Base-by-base conservation (phyloP, 2,113 vertebrate genomes). In the Chrysochloris asiatica region DNA sequence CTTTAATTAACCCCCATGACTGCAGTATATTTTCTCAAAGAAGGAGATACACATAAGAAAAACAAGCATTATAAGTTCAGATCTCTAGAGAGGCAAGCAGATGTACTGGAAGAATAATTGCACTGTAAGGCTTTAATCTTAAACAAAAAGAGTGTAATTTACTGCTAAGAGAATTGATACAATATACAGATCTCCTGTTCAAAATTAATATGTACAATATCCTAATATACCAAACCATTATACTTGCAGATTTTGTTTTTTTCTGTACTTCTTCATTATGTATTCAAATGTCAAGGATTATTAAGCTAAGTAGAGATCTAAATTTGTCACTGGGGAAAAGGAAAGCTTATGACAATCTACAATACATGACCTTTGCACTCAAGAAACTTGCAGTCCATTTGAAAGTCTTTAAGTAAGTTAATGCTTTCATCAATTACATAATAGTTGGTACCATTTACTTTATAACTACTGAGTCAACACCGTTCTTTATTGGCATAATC, bases 1-100 rank as follows among this genome's bases (percentile, higher is more conserved):
- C 2, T 17, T 47, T 93, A 91, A 96, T 89, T 90, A 97, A 91
- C 21, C 76, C 63, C 83, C 77, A 76, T 41, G 76, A 47, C 47
- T 96, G 30, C 24, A n/a, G 36, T 83, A 7, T 45, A 50, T 83
- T 33, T 50, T 94, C 56, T 87, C 69, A 87, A 90, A 73, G 76
- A 93, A 83, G 67, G 8, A 11, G 22, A 36, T 80, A 54, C 10
- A 7, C n/a, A 26, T 79, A 43, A 71, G 84, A 96, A 88, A 93
- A 96, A 93, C 52, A 50, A 91, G 4, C 28, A 59, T 92, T 93
- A 45, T 54, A 75, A 73, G 48, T 5, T 11, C 89, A 33, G n/a
- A 28, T 93, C 83, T 96, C 54, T 45, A 36, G n/a, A 92, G 84
- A 69, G 47, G 38, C 6, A 48, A 63, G 76, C 16, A 94, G 33